Evolutionary conservation across 2,113 vertebrate species (phyloP).

Genomic region (Macrotis lagotis): DNA sequence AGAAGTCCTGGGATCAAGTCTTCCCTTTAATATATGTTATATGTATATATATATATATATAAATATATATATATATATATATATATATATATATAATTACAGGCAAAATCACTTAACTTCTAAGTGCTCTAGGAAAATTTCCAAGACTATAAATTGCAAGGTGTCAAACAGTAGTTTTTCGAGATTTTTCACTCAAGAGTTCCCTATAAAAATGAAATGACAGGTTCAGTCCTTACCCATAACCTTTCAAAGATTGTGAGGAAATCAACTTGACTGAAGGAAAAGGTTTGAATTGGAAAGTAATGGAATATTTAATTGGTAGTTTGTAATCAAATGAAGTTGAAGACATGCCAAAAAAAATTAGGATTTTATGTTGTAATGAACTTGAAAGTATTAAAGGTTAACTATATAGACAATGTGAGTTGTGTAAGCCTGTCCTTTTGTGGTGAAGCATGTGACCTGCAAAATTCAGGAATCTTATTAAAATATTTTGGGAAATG

Average conservation of each 20-base stretch:
- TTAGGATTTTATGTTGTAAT: neutral
- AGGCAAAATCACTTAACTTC: neutral
- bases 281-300: neutral
- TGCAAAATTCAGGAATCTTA: neutral
- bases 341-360: neutral
- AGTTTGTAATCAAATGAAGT: neutral
- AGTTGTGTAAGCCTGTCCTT: neutral
- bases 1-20: neutral
- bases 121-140: neutral
- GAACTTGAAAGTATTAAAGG: neutral
- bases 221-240: neutral
- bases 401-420: neutral
- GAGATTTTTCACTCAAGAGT: neutral
- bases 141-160: neutral
- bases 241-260: neutral
- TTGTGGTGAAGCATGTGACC: neutral
- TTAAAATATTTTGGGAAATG: neutral
- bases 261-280: neutral
- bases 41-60: too few relatives aligned
- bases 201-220: neutral
- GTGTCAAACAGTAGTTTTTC: neutral
- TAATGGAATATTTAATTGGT: neutral
- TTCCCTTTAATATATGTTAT: neutral
- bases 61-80: too few relatives aligned
- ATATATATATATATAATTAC: too few relatives aligned